These are phyloP conservation scores for Serrognathus titanus DNA, from an alignment of 2,888 invertebrate genomes.

Conservation along the genomic window DNA sequence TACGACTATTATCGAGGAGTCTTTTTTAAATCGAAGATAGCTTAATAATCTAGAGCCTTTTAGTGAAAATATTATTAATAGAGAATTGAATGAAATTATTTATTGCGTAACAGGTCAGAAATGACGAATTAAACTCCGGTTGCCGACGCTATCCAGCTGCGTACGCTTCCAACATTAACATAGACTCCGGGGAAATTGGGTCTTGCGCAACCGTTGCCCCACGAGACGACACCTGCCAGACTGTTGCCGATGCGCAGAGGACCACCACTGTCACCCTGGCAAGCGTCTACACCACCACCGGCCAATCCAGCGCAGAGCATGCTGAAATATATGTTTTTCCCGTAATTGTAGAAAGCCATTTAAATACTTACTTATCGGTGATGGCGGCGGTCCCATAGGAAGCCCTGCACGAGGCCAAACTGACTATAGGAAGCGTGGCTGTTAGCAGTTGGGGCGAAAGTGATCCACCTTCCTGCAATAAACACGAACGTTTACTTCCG, in stretches of 20 bases:
- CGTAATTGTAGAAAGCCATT: not conserved
- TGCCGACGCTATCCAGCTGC: slow-evolving; percentile 7
- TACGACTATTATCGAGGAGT: too few species aligned
- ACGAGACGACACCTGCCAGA: slow-evolving; percentile 30
- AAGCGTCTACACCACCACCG: slow-evolving; percentile 16
- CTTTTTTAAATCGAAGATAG: too few species aligned
- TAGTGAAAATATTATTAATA: too few species aligned
- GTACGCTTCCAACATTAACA: slow-evolving; percentile 6
- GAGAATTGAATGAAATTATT: too few species aligned
- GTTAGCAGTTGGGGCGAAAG: slow-evolving; percentile 14
- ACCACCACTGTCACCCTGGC: slow-evolving; percentile 29
- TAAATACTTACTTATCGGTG: slow-evolving; percentile 1
- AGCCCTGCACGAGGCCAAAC: slow-evolving; percentile 2
- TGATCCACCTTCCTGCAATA: not conserved
- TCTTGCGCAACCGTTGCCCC: slow-evolving; percentile 31
- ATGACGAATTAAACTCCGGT: slow-evolving; percentile 6
- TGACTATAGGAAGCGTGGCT: slow-evolving; percentile 20
- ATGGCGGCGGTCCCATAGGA: not conserved
- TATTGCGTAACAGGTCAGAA: too few species aligned
- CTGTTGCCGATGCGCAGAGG: slow-evolving; percentile 23
- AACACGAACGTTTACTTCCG: not conserved
- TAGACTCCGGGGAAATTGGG: slow-evolving; percentile 35
- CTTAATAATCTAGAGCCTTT: too few species aligned
- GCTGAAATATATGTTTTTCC: not conserved
- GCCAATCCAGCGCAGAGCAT: slow-evolving; percentile 18